Base-by-base conservation (phyloP, 1,140 invertebrate species). In the Cydia amplana region DNA sequence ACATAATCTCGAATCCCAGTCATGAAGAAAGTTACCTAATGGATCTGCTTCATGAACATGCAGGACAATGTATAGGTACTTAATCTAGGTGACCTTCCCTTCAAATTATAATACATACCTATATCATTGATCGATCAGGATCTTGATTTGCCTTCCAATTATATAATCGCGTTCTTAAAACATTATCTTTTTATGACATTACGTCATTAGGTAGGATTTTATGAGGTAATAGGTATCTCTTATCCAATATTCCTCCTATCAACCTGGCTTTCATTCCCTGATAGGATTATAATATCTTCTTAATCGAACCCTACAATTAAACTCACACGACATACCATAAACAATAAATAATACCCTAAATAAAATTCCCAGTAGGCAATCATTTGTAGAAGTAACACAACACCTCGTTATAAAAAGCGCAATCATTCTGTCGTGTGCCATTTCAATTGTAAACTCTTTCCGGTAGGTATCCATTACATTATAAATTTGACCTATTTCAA, bases 401-500 rank as follows among this genome's bases (percentile, higher is more conserved):
- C 83, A 85, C 81, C 82, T 85, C 80, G 55, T 81, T 86, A 91
- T 88, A 90, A 90, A 91, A 90, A 88, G 84, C 75, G 83, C 89
- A 90, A 90, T 91, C 82, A 86, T 83, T 82, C 70, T 77, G 85
- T 85, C 88, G 85, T 89, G 88, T 87, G 88, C 82, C 88, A 83
- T 87, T 87, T 81, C 74, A 90, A 91, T 87, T 90, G 85, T 86
- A 88, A 81, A 85, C 77, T 77, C 84, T 82, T 78, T 75, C 70
- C 75, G 79, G 86, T 91, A 83, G 79, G 86, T 91, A 83, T 90
- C 86, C 83, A 87, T 90, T 87, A 89, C 91, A 90, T 90, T 91
- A 90, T 92, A 92, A 92, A 91, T 90, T 77, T 73, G 32, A 72
- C 65, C 75, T 75, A 49, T 72, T 90, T 89, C 80, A 84, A 85